Percentiles rank a stretch among this genome's conserved stretches.
Evolutionary conservation across 2,113 vertebrate species (phyloP).

Genomic region (Xiphophorus couchianus): DNA sequence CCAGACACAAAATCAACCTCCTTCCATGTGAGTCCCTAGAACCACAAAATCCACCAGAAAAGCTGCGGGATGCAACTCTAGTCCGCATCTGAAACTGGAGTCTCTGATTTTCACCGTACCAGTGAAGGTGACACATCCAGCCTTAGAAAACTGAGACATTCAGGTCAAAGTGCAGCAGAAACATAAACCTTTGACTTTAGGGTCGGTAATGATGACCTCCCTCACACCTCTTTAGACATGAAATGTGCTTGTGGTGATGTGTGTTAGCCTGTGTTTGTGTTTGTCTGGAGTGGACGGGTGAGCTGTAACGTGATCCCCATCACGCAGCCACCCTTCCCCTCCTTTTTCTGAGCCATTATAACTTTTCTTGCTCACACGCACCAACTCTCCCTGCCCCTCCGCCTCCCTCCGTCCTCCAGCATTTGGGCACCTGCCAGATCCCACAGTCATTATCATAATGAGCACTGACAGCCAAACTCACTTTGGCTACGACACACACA

Average conservation of each 20-base stretch:
- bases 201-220: background rate
- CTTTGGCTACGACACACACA: constrained; percentile 42
- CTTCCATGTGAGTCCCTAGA: too few relatives aligned
- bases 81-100: too few relatives aligned
- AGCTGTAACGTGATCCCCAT: constrained; percentile 57
- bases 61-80: too few relatives aligned
- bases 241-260: background rate
- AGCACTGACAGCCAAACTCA: constrained; percentile 69
- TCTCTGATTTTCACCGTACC: too few relatives aligned
- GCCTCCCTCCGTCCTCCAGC: constrained; percentile 31
- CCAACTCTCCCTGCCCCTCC: background rate
- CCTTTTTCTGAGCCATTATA: constrained; percentile 4
- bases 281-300: background rate
- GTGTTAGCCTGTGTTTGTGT: constrained; percentile 5
- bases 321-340: constrained; percentile 13
- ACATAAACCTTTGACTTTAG: background rate
- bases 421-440: constrained; percentile 73
- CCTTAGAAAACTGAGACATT: background rate
- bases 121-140: background rate
- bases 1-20: too few relatives aligned
- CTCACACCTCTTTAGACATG: background rate
- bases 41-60: too few relatives aligned
- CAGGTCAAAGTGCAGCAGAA: background rate
- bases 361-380: constrained; percentile 26
- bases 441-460: constrained; percentile 73